phyloP scores from a whole-genome alignment of 2,888 invertebrate genomes.

The Euproctis similis region DNA sequence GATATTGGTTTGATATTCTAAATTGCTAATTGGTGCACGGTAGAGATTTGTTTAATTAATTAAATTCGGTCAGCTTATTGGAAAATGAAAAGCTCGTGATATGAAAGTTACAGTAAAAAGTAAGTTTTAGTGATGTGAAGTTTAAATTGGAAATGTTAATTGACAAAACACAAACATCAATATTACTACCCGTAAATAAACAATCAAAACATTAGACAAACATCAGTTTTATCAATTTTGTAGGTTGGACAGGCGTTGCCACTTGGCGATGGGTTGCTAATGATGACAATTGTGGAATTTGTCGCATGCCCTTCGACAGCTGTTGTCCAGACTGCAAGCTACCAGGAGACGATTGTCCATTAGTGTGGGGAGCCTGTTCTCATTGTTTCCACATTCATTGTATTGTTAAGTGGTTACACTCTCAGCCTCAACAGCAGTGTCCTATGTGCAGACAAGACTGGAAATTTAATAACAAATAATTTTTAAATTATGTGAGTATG shows the following conservation, averaged over 20 bases:
- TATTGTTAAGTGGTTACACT: slow-evolving; percentile 99
- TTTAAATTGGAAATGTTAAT: no score
- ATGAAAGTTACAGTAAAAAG: slow-evolving; percentile 81
- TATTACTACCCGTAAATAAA: no score
- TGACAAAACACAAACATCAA: no score
- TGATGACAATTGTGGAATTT: slow-evolving; percentile 99
- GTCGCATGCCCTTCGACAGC: slow-evolving; percentile 98
- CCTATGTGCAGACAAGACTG: slow-evolving; percentile 99
- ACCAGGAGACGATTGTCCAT: slow-evolving; percentile 97
- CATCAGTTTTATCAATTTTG: slow-evolving; percentile 11
- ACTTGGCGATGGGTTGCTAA: slow-evolving; percentile 99
- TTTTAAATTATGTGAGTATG: no score
- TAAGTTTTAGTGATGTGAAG: no score
- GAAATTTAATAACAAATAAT: slow-evolving; percentile 92
- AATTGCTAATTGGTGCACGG: no score
- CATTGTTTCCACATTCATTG: slow-evolving; percentile 99
- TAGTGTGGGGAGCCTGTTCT: slow-evolving; percentile 98
- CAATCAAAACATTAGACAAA: no score
- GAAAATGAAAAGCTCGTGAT: slow-evolving; percentile 18
- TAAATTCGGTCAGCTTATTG: no score
- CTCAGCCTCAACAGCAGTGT: slow-evolving; percentile 91
- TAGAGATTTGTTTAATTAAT: no score
- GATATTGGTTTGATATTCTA: no score
- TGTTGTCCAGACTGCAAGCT: slow-evolving; percentile 98
- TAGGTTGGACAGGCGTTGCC: slow-evolving; percentile 96